Conservation (phyloP, 23 tunicate species). For the Corella eumyota region DNA sequence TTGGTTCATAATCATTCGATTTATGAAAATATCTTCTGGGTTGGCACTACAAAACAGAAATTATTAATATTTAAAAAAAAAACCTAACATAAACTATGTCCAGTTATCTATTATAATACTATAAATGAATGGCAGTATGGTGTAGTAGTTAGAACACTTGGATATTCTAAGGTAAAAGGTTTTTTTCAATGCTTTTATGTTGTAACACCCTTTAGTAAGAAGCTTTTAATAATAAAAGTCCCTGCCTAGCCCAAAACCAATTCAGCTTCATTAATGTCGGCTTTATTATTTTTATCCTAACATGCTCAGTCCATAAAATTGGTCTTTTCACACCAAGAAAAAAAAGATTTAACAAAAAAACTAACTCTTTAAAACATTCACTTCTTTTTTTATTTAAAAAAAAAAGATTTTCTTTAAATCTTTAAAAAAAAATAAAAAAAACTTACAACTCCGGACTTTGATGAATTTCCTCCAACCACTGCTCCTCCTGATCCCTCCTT, state of each 20-base stretch:
- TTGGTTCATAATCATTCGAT: conserved; percentile 82
- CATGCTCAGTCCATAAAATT: background rate
- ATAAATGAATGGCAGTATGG: too few species aligned
- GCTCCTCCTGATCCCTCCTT: conserved; percentile 62
- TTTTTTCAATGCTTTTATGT: too few species aligned
- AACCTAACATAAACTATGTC: too few species aligned
- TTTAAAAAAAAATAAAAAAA: background rate
- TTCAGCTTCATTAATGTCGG: too few species aligned
- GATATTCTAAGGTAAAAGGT: too few species aligned
- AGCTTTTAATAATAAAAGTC: too few species aligned
- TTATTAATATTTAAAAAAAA: too few species aligned
- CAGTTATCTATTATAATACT: too few species aligned
- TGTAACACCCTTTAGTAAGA: too few species aligned
- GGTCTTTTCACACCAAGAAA: background rate
- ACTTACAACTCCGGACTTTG: conserved; percentile 21
- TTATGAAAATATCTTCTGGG: conserved; percentile 84
- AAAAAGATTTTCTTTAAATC: background rate
- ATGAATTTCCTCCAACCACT: conserved; percentile 63
- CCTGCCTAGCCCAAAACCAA: too few species aligned
- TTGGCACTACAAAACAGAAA: background rate
- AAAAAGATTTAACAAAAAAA: background rate
- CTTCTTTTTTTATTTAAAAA: background rate
- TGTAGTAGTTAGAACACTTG: too few species aligned
- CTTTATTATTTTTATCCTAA: background rate
- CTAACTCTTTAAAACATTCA: background rate